These are phyloP conservation scores for Mungos mungo DNA, from an alignment of 2,113 vertebrate genomes.

Conservation along the genomic window DNA sequence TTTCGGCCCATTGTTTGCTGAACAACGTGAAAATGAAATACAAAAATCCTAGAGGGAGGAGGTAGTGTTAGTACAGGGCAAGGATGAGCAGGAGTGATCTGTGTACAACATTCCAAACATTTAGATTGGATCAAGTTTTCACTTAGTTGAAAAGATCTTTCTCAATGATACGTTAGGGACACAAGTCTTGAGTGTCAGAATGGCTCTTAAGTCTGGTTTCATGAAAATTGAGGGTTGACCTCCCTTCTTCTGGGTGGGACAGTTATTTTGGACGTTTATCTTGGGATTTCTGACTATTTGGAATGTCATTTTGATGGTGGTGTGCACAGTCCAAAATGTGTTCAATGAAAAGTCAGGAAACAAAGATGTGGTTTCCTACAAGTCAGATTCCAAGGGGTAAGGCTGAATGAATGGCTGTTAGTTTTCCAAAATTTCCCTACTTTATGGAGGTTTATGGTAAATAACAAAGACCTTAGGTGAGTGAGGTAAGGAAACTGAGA, in stretches of 20 bases:
- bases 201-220: background rate
- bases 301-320: background rate
- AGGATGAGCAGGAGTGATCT: background rate
- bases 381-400: background rate
- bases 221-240: background rate
- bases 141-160: constrained; percentile 3
- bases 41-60: background rate
- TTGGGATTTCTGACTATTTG: background rate
- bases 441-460: background rate
- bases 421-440: background rate
- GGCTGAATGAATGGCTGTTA: background rate
- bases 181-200: background rate
- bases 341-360: background rate
- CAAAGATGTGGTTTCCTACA: background rate
- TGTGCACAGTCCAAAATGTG: background rate
- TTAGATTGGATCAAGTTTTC: background rate
- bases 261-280: background rate
- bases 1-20: background rate
- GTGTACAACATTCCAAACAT: background rate
- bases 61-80: too few relatives aligned
- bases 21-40: constrained; percentile 27
- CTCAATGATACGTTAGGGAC: background rate
- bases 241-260: background rate
- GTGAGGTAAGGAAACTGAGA: background rate
- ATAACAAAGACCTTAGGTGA: background rate